These are phyloP conservation scores for Chitala chitala DNA, from an alignment of 2,113 vertebrate species.

Conservation along the genomic window DNA sequence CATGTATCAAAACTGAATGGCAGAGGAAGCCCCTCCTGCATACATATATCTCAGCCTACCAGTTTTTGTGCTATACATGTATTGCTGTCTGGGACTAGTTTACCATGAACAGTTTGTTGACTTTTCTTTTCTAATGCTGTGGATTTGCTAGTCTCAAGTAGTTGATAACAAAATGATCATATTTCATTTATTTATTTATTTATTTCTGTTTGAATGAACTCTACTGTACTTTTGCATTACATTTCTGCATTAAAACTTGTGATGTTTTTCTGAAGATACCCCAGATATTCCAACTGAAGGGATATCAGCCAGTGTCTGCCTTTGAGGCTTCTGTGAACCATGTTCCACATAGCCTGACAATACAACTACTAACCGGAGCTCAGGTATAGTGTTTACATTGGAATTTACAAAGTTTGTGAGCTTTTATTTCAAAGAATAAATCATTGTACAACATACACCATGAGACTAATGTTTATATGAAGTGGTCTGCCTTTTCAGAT, in stretches of 20 bases:
- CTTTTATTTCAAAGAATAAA: too few species aligned
- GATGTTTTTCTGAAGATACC: constrained; percentile 65
- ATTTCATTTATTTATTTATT: too few species aligned
- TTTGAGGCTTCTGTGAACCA: constrained; percentile 59
- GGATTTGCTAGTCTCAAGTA: neutral
- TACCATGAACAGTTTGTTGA: neutral
- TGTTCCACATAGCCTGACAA: constrained; percentile 49
- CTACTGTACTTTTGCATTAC: neutral
- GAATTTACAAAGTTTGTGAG: neutral
- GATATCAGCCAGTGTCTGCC: constrained; percentile 63
- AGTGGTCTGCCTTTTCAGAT: neutral
- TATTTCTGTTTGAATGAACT: too few species aligned
- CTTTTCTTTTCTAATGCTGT: neutral
- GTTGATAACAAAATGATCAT: neutral
- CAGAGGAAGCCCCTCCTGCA: too few species aligned
- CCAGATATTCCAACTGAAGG: constrained; percentile 69
- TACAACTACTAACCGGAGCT: constrained; percentile 65
- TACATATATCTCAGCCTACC: too few species aligned
- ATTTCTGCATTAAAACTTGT: neutral
- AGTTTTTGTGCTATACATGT: neutral
- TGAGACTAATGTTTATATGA: neutral
- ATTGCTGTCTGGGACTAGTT: neutral
- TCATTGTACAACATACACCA: neutral
- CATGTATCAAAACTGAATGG: too few species aligned
- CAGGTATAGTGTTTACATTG: constrained; percentile 55